These are phyloP conservation scores for Microdon myrmicae DNA, from an alignment of 2,888 invertebrate genomes.

Conservation along the genomic window DNA sequence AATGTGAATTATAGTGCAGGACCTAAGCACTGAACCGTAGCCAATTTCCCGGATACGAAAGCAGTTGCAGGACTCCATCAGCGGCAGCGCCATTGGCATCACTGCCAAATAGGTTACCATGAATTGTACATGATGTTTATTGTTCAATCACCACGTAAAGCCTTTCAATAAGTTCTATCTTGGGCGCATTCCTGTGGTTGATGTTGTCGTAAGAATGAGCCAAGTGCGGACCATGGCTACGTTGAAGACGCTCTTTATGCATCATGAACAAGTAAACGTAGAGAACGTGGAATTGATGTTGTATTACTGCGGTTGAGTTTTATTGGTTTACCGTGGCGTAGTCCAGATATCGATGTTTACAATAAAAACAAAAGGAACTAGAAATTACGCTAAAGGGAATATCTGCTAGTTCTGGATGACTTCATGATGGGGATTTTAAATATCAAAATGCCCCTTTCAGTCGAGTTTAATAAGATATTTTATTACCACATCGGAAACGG, in stretches of 20 bases:
- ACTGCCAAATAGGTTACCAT: constrained; percentile 48
- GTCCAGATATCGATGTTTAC: too few species aligned
- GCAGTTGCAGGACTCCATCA: too few species aligned
- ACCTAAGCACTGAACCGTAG: constrained; percentile 33
- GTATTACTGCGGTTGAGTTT: constrained; percentile 18
- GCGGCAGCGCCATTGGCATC: constrained; percentile 22
- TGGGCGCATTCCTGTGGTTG: constrained; percentile 29
- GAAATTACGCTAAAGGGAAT: too few species aligned
- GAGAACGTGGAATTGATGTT: constrained; percentile 16
- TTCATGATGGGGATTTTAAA: too few species aligned
- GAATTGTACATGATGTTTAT: constrained; percentile 48
- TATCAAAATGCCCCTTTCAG: too few species aligned
- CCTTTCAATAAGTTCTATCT: constrained; percentile 47
- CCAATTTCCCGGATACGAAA: constrained; percentile 35
- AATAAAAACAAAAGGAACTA: too few species aligned
- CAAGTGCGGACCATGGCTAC: too few species aligned
- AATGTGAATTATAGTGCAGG: constrained; percentile 30
- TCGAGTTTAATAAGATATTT: too few species aligned
- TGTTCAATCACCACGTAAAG: constrained; percentile 52
- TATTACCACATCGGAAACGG: too few species aligned
- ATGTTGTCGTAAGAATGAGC: constrained; percentile 30
- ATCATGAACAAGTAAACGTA: background rate
- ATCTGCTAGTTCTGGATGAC: too few species aligned
- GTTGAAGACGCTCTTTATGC: too few species aligned
- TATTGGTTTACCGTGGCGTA: constrained; percentile 13